Conservation (phyloP, 1,140 invertebrate species). For the Drosophila lacteicornis region DNA sequence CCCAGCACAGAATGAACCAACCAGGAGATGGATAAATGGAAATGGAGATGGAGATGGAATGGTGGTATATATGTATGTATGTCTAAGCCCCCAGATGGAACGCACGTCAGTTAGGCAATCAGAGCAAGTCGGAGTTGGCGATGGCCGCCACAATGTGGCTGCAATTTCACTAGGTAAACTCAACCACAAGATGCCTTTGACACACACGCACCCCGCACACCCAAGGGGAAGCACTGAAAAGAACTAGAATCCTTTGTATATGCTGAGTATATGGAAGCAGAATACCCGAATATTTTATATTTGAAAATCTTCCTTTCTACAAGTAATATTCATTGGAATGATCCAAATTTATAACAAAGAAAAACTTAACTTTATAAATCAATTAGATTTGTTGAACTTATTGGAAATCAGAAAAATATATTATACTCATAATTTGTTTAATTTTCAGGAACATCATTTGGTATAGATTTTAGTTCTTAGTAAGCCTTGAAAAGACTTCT, state of each 20-base stretch:
- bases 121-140: constrained; percentile 50
- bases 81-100: constrained; percentile 13
- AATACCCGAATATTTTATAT: neutral
- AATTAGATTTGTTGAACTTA: neutral
- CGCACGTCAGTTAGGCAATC: constrained; percentile 50
- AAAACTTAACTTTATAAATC: too few species aligned
- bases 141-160: constrained; percentile 55
- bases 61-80: constrained; percentile 3
- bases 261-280: too few species aligned
- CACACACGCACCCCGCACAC: constrained; percentile 21
- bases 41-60: neutral
- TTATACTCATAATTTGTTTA: too few species aligned
- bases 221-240: constrained; percentile 2
- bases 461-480: too few species aligned
- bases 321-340: too few species aligned
- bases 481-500: too few species aligned
- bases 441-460: neutral
- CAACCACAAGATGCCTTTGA: constrained; percentile 60
- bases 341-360: too few species aligned
- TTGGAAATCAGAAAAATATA: too few species aligned
- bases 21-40: constrained; percentile 4
- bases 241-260: neutral
- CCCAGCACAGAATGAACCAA: neutral
- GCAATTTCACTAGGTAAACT: constrained; percentile 62
- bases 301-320: neutral